Conservation (phyloP, 1,140 invertebrate species). For the Polyergus mexicanus region DNA sequence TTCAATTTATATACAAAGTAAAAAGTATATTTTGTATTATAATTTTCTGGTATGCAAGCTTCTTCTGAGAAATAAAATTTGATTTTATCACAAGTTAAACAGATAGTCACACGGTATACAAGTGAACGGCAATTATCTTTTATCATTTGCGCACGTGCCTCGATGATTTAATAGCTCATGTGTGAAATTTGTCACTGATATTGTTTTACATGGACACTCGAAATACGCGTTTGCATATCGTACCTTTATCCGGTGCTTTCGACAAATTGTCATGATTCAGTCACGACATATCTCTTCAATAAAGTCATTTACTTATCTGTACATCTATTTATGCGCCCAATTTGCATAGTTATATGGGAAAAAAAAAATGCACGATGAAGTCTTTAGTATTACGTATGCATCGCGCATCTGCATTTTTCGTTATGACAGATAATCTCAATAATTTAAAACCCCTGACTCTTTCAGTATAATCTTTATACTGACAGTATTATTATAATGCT, state of each 20-base stretch:
- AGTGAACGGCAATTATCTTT: not conserved
- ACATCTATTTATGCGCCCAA: slow-evolving; percentile 41
- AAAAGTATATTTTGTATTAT: no score
- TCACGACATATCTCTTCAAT: slow-evolving; percentile 49
- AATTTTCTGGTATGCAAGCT: not conserved
- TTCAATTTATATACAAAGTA: no score
- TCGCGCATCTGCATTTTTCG: not conserved
- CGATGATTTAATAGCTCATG: not conserved
- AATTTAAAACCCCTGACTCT: not conserved
- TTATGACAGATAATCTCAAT: not conserved
- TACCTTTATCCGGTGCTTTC: slow-evolving; percentile 29
- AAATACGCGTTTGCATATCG: slow-evolving; percentile 40
- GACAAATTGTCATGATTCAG: slow-evolving; percentile 60
- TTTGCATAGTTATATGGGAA: slow-evolving; percentile 27
- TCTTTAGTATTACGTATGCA: not conserved
- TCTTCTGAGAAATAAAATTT: slow-evolving; percentile 2
- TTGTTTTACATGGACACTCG: slow-evolving; percentile 36
- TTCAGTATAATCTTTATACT: not conserved
- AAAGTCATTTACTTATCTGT: slow-evolving; percentile 64
- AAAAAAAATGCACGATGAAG: slow-evolving; percentile 22
- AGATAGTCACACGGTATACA: not conserved
- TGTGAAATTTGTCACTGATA: slow-evolving; percentile 6
- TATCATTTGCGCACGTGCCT: not conserved
- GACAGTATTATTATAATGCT: no score
- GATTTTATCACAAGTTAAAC: slow-evolving; percentile 9